These are phyloP conservation scores for Budorcas taxicolor DNA, from an alignment of 2,113 vertebrate genomes.

Conservation along the genomic window DNA sequence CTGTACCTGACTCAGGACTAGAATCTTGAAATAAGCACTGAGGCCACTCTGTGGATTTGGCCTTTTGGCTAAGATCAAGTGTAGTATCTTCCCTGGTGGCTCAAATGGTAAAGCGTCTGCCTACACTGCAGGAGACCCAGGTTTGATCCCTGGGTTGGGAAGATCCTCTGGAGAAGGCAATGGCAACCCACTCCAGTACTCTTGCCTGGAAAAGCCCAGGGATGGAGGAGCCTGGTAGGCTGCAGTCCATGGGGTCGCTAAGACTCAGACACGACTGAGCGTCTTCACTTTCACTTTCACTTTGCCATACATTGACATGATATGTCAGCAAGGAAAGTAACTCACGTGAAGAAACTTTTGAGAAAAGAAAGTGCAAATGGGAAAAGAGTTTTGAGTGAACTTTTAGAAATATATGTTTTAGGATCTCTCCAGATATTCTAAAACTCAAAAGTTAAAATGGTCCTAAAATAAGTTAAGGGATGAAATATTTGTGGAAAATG, in stretches of 20 bases:
- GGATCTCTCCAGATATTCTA: neutral
- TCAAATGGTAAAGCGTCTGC: neutral
- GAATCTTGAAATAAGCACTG: neutral
- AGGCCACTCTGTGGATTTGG: neutral
- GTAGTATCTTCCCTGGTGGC: neutral
- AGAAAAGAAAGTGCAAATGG: neutral
- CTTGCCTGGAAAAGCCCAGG: neutral
- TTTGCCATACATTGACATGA: no score
- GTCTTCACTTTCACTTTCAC: neutral
- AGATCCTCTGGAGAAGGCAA: neutral
- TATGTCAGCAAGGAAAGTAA: neutral
- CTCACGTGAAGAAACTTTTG: neutral
- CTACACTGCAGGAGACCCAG: rapidly evolving
- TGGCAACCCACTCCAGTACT: neutral
- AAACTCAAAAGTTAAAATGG: neutral
- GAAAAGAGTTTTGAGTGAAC: neutral
- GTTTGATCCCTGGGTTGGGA: neutral
- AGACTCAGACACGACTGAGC: neutral
- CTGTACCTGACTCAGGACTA: neutral
- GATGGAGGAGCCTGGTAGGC: neutral
- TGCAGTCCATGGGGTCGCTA: neutral
- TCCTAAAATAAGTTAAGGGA: neutral
- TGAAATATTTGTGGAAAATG: neutral
- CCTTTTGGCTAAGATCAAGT: neutral
- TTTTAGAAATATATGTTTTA: neutral